Evolutionary conservation across 2,113 vertebrate species (phyloP).

Genomic region (Microcebus lehilahytsara): DNA sequence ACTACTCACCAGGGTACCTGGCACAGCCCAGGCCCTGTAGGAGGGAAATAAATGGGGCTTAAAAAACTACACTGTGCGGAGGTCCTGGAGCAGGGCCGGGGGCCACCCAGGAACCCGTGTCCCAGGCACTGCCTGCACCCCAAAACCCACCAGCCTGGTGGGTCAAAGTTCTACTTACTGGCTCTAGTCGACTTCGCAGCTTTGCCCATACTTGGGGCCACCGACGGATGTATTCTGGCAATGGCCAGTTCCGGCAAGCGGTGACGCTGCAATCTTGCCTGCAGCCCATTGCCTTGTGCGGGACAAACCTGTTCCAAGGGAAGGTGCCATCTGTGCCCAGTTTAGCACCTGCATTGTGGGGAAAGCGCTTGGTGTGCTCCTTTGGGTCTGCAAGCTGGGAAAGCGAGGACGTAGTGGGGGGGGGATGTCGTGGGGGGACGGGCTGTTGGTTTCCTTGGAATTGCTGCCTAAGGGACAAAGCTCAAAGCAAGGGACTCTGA

Average conservation of each 20-base stretch:
- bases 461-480: background rate
- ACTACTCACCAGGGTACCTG: background rate
- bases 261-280: background rate
- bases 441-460: background rate
- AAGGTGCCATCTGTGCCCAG: background rate
- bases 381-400: background rate
- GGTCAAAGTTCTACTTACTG: no score
- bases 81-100: background rate
- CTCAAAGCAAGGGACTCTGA: background rate
- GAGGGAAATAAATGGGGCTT: background rate
- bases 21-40: background rate
- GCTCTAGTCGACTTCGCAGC: background rate
- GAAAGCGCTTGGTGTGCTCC: background rate
- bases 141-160: background rate
- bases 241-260: background rate
- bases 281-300: background rate
- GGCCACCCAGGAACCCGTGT: background rate
- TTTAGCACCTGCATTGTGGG: background rate
- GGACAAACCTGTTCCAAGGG: background rate
- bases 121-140: background rate
- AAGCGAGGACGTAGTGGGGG: background rate
- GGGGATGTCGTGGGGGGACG: background rate
- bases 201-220: fast-evolving
- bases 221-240: background rate
- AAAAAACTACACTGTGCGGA: background rate